phyloP scores from a whole-genome alignment of 2,113 vertebrate genomes.

The Calonectris borealis region DNA sequence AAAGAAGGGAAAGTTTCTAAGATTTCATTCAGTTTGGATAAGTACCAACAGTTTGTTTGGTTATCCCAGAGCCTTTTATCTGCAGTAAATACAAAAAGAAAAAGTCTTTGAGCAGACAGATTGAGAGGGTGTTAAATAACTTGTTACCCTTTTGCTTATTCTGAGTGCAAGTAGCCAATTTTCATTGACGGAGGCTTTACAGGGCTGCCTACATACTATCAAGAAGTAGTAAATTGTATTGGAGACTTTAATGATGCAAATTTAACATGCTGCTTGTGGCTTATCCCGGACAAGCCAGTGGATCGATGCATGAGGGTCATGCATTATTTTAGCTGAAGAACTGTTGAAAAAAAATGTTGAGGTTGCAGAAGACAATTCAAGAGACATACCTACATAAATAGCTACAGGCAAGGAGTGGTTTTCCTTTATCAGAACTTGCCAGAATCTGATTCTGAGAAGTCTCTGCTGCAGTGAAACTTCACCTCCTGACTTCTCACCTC shows the following conservation, averaged over 20 bases:
- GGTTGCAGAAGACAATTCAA: neutral
- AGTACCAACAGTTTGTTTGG: constrained; percentile 43
- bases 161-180: neutral
- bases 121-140: neutral
- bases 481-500: neutral
- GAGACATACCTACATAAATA: neutral
- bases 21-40: constrained; percentile 38
- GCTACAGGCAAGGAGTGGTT: neutral
- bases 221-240: neutral
- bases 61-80: constrained; percentile 22
- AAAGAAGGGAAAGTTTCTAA: constrained; percentile 1
- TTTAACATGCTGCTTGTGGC: neutral
- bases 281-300: neutral
- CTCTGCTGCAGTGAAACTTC: neutral
- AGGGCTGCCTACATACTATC: neutral
- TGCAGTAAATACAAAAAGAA: constrained; percentile 17
- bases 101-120: constrained; percentile 31
- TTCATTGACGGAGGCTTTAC: neutral
- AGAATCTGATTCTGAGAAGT: neutral
- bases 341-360: neutral
- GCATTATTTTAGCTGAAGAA: neutral
- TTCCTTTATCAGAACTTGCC: neutral
- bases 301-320: neutral
- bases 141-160: constrained; percentile 23
- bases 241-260: neutral